Evolutionary conservation across 2,113 vertebrate genomes (phyloP).

Genomic region (Cettia cetti): DNA sequence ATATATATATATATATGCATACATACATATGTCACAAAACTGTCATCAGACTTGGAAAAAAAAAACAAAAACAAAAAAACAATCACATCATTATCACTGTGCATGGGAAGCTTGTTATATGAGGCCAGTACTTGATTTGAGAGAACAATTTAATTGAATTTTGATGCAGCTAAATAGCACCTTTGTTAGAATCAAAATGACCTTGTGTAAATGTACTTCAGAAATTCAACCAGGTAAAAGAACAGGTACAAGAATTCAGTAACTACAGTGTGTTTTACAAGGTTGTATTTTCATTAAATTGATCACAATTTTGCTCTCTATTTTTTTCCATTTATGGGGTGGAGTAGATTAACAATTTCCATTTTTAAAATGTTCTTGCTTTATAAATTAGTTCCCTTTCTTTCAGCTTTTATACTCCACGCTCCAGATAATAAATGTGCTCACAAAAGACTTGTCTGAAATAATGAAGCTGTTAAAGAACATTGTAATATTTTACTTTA

Average conservation of each 20-base stretch:
- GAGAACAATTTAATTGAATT: slow-evolving; percentile 42
- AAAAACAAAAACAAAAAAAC: background rate
- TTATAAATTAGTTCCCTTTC: slow-evolving; percentile 50
- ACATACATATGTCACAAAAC: background rate
- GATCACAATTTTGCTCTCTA: background rate
- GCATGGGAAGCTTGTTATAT: background rate
- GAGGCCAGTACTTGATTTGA: background rate
- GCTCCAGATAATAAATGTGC: slow-evolving; percentile 54
- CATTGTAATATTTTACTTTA: slow-evolving; percentile 64
- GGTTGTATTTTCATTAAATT: slow-evolving; percentile 1
- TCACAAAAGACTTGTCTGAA: slow-evolving; percentile 63
- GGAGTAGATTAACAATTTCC: slow-evolving; percentile 38
- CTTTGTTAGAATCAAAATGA: slow-evolving; percentile 18
- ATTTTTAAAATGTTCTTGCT: slow-evolving; percentile 46
- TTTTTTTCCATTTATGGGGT: background rate
- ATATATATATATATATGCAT: background rate
- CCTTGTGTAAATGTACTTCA: background rate
- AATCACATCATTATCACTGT: background rate
- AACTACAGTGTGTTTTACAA: background rate
- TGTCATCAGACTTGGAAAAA: background rate
- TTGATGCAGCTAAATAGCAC: slow-evolving; percentile 20
- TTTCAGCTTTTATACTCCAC: slow-evolving; percentile 25
- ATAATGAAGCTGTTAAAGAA: slow-evolving; percentile 66
- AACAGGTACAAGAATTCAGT: background rate
- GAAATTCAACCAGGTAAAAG: slow-evolving; percentile 20